phyloP scores from a whole-genome alignment of 2,797 vertebrate species.

The Acanthornis magna region DNA sequence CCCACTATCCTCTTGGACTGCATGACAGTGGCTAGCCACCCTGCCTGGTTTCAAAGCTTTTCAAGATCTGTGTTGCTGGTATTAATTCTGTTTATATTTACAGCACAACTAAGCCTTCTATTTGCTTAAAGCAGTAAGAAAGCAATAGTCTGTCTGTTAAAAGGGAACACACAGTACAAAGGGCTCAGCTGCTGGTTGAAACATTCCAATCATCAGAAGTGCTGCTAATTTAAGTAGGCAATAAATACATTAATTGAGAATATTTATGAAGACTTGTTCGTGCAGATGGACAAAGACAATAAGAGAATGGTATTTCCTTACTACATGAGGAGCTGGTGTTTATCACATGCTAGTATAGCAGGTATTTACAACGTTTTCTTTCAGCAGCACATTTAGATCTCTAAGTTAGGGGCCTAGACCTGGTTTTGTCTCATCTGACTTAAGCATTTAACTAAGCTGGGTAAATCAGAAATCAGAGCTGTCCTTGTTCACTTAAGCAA shows the following conservation, averaged over 20 bases:
- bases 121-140: neutral
- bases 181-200: constrained; percentile 27
- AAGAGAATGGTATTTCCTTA: neutral
- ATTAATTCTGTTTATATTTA: constrained; percentile 29
- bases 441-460: neutral
- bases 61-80: neutral
- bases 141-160: neutral
- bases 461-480: neutral
- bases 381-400: neutral
- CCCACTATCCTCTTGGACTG: neutral
- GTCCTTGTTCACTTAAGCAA: neutral
- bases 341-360: neutral
- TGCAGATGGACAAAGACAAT: constrained; percentile 21
- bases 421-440: neutral
- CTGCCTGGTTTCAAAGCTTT: neutral
- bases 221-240: constrained; percentile 22
- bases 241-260: constrained; percentile 35
- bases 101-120: neutral
- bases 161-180: neutral
- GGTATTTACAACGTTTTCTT: constrained; percentile 1
- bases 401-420: neutral
- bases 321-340: neutral
- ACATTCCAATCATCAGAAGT: constrained; percentile 6
- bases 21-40: neutral
- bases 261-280: constrained; percentile 32